Evolutionary conservation across 2,888 invertebrate species (phyloP), one percentile per base, ranked within the genome.

Genomic region (Gibbula magus): DNA sequence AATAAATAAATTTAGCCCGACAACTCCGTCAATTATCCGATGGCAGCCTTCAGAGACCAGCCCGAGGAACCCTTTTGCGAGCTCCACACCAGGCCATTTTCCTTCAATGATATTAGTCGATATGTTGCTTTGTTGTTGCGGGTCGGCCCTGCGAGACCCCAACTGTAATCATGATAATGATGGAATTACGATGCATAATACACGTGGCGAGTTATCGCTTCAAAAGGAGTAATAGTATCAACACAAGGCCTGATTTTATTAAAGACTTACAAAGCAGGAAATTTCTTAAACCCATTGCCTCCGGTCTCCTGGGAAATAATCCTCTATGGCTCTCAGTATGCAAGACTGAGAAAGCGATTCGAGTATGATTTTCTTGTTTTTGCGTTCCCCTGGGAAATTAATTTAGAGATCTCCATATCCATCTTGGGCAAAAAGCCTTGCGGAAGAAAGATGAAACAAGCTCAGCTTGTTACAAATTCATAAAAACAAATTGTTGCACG

Each of bases 1-100:
- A 75, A 75, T 75, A 75, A 75, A 75, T 54, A 75, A 75, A 75
- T 75, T 75, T 75, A 75, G 75, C 53, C n/a, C 29, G 54, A 75
- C 75, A 75, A 75, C 54, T n/a, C 75, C n/a, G 70, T 53, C 54
- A 75, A 75, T 75, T 75, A 75, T 29, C 53, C 35, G 53, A 54
- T 35, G 25, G 70, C 10, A 25, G 35, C n/a, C 70, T 35, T 20
- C 32, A 20, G 70, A 35, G 39, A 20, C 29, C 70, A 10, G 35
- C 20, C 70, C 10, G 18, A 35, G 70, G 61, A 61, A 29, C 74
- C 45, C 74, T 51, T 74, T 51, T 16, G 25, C 25, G 52, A 39
- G 25, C 52, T 74, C 16, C 74, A 51, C 51, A 16, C 25, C 51
- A 25, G 51, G 39, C 51, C 45, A 20, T 20, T 25, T 22, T 51